phyloP scores from a whole-genome alignment of 2,888 invertebrate genomes.

The Pasiphila rectangulata region DNA sequence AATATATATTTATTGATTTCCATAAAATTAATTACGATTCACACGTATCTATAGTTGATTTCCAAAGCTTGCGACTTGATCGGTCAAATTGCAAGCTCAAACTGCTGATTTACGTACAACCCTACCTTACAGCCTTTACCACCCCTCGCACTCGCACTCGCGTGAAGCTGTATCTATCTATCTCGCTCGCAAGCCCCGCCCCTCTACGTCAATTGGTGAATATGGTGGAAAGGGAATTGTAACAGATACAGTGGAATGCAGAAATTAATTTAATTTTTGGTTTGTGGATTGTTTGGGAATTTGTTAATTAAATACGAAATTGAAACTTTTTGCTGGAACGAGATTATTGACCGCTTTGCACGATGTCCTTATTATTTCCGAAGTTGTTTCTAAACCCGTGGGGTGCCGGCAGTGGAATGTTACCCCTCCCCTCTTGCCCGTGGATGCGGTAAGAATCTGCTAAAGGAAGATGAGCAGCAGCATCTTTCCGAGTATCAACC shows the following conservation, averaged over 20 bases:
- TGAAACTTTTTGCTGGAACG: not conserved
- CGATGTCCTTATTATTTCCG: too few relatives aligned
- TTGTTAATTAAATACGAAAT: not conserved
- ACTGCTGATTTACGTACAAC: slow-evolving; percentile 47
- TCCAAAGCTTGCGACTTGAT: slow-evolving; percentile 26
- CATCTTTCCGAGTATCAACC: too few relatives aligned
- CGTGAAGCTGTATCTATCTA: slow-evolving; percentile 3
- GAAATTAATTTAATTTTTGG: slow-evolving; percentile 27
- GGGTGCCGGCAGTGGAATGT: too few relatives aligned
- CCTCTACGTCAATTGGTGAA: slow-evolving; percentile 43
- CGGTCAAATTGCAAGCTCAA: slow-evolving; percentile 42
- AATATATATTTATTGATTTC: not conserved
- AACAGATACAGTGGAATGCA: slow-evolving; percentile 28
- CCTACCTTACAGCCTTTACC: slow-evolving; percentile 33
- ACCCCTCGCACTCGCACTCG: slow-evolving; percentile 35
- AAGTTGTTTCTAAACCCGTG: too few relatives aligned
- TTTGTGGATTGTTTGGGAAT: slow-evolving; percentile 7
- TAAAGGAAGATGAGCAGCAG: too few relatives aligned
- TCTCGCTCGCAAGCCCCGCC: slow-evolving; percentile 51
- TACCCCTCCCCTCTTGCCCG: too few relatives aligned
- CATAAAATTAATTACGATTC: not conserved
- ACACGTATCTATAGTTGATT: slow-evolving; percentile 7
- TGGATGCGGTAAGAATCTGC: too few relatives aligned
- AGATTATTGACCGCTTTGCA: too few relatives aligned
- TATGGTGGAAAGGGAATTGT: slow-evolving; percentile 31